Conservation (phyloP, 2,797 vertebrate species). For the Atherinosoma microstoma region DNA sequence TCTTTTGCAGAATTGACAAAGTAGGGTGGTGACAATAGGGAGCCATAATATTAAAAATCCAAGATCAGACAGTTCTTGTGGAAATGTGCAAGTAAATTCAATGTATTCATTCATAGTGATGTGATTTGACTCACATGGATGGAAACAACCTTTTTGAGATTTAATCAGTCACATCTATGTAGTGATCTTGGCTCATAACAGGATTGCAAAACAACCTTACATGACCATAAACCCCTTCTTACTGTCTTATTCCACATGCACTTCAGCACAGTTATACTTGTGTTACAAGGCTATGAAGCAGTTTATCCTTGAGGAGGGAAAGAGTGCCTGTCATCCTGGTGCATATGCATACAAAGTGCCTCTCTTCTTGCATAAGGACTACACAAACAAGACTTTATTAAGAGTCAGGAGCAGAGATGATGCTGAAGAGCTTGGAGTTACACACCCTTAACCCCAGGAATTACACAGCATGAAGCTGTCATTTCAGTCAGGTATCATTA, state of each 20-base stretch:
- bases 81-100: constrained; percentile 78
- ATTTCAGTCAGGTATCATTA: constrained; percentile 74
- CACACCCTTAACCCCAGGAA: constrained; percentile 75
- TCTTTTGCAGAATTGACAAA: constrained; percentile 89
- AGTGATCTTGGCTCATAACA: constrained; percentile 80
- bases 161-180: constrained; percentile 79
- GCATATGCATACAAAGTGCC: constrained; percentile 87
- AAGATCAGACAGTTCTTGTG: constrained; percentile 78
- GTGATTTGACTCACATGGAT: constrained; percentile 79
- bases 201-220: constrained; percentile 51
- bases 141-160: constrained; percentile 46
- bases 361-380: constrained; percentile 85
- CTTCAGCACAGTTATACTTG: constrained; percentile 59
- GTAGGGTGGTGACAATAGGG: constrained; percentile 84
- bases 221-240: constrained; percentile 65
- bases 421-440: constrained; percentile 67
- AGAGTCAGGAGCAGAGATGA: constrained; percentile 58
- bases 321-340: constrained; percentile 70
- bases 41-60: constrained; percentile 85
- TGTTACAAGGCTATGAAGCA: constrained; percentile 61
- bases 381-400: constrained; percentile 71
- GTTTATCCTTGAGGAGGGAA: constrained; percentile 70
- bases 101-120: constrained; percentile 72
- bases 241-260: constrained; percentile 62
- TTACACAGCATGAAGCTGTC: constrained; percentile 73